phyloP scores from a whole-genome alignment of 2,888 invertebrate species.

The Fissipunctia ypsillon region DNA sequence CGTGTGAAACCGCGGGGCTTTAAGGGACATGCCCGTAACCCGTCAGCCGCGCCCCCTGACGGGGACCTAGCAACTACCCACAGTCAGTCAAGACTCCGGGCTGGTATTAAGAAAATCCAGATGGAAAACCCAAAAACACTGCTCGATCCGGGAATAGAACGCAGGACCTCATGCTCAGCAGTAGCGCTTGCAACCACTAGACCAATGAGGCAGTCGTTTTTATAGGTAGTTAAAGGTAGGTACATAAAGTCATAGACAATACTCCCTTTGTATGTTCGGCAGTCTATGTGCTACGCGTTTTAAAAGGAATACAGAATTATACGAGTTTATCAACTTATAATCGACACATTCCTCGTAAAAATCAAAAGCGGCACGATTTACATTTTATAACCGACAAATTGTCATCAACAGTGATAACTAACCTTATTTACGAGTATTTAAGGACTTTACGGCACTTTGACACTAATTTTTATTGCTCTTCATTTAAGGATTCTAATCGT shows the following conservation, averaged over 20 bases:
- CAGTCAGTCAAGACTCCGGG: too few relatives aligned
- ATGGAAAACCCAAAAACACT: too few relatives aligned
- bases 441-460: slow-evolving; percentile 14
- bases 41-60: too few relatives aligned
- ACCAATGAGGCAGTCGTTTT: too few relatives aligned
- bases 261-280: not conserved
- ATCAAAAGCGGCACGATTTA: slow-evolving; percentile 22
- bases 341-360: slow-evolving; percentile 29
- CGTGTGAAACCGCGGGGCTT: too few relatives aligned
- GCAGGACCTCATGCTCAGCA: too few relatives aligned
- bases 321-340: not conserved
- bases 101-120: too few relatives aligned
- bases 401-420: slow-evolving; percentile 18
- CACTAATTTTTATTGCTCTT: slow-evolving; percentile 27
- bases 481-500: slow-evolving; percentile 17
- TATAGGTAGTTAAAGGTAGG: too few relatives aligned
- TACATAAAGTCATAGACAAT: not conserved
- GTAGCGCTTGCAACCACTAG: too few relatives aligned
- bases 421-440: slow-evolving; percentile 46
- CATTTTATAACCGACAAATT: slow-evolving; percentile 44
- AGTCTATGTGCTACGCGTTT: not conserved
- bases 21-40: too few relatives aligned
- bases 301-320: not conserved
- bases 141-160: too few relatives aligned
- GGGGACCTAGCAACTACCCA: too few relatives aligned